Base-by-base conservation (phyloP, 2,888 invertebrate genomes). In the Microplitis deprimator region DNA sequence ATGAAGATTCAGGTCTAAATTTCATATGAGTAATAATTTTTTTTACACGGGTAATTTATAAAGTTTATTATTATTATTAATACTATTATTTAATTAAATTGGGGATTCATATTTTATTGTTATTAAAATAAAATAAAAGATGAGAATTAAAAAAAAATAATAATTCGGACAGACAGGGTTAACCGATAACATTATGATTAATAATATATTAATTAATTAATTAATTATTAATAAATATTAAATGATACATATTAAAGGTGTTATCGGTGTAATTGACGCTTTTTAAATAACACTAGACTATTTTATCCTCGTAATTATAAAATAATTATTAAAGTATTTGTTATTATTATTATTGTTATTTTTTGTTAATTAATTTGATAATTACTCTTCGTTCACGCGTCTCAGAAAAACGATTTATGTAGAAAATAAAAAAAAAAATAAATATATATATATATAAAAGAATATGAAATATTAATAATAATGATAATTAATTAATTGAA, bases 101-200 rank as follows among this genome's bases (percentile, higher is more conserved):
- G 38, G 10, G 50, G 50, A 50, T 50, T 13, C 3, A 50, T 50
- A 67, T 67, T 67, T 39, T 67, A 67, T 38, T 67, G 29, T 62
- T 62, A 20, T 62, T 17, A 17, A 59, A 8, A 39, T 29, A 38
- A n/a, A 13, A 73, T 8, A 50, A 72, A 72, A 64, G 20, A 70
- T 50, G 59, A 17, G 50, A 10, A 41, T 10, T 68, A 77, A 79
- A 81, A 70, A 40, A 79, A 79, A 75, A 61, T 69, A 62, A 75
- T 68, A 78, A 72, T 79, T 80, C 80, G 81, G 81, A 80, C 78
- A 78, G 77, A 80, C 81, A 80, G 81, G 80, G 81, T 73, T 80
- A 75, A 81, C 80, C 77, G 80, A 80, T 76, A 78, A 69, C 29
- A 50, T 41, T 70, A 6, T 17, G 50, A 70, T 17, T 59, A 29